Conservation (phyloP, 2,113 vertebrate species). For the Lepus americanus region DNA sequence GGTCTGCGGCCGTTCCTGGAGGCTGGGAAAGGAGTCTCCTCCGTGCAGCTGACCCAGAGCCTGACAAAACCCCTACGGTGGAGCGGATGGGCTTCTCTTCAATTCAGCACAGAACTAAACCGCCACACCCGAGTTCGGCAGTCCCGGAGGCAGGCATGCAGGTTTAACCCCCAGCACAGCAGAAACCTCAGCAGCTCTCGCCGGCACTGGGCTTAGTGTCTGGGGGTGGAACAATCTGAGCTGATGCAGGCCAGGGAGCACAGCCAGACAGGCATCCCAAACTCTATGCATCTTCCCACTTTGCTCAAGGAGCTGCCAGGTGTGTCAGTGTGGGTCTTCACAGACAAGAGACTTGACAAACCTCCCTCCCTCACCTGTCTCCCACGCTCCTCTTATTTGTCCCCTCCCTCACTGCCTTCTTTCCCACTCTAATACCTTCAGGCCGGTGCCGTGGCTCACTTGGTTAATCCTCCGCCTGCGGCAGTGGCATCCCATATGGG, state of each 20-base stretch:
- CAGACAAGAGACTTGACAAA: accelerated
- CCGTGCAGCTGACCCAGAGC: background rate
- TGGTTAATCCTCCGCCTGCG: too few relatives aligned
- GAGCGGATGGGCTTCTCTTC: background rate
- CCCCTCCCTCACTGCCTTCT: too few relatives aligned
- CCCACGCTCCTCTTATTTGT: accelerated
- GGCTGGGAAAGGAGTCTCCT: slow-evolving; percentile 3
- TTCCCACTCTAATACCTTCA: too few relatives aligned
- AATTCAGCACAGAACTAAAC: background rate
- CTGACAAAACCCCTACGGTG: background rate
- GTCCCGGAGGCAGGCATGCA: accelerated
- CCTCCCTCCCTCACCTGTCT: background rate
- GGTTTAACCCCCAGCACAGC: accelerated
- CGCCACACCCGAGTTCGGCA: background rate
- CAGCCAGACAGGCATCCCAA: background rate
- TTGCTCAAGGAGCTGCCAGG: background rate
- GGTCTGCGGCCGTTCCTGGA: slow-evolving; percentile 64
- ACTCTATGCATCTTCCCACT: accelerated
- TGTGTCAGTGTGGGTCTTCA: background rate
- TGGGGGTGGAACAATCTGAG: background rate
- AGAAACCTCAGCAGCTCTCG: background rate
- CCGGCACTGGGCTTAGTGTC: background rate
- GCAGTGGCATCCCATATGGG: too few relatives aligned
- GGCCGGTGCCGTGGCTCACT: too few relatives aligned
- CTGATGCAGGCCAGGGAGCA: background rate